Evolutionary conservation across 2,888 invertebrate genomes (phyloP), one percentile per base, ranked within the genome.

Genomic region (Agrochola litura): DNA sequence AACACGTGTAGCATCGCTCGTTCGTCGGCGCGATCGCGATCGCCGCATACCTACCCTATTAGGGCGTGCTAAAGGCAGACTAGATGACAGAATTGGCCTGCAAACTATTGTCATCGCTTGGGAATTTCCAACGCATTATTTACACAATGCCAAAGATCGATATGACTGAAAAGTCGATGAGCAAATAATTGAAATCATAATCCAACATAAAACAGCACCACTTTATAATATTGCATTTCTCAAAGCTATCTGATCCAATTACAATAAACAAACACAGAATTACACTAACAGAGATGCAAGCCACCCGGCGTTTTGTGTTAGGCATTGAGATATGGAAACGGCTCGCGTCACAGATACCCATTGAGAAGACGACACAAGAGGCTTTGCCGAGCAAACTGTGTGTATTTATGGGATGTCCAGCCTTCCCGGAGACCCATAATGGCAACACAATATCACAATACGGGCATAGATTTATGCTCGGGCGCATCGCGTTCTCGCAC

Each of bases 361-460:
- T 91, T 91, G 90, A 91, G 90, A 90, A 90, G 90, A 86, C 87
- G 89, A 88, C 89, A 88, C 86, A 87, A 91, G 91, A 88, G 89
- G 89, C 92, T 91, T 88, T 91, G 87, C 91, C 90, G 90, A 89
- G 91, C 90, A 91, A 90, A 89, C 91, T 87, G 90, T 90, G 89
- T 91, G 93, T 95, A 95, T 96, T 96, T 96, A 96, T 95, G 95
- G 92, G 94, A 94, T 93, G 93, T 92, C 92, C 93, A 92, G 92
- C 93, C 92, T 93, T 92, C 94, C 92, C 90, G 92, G 93, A 92
- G 94, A 93, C 94, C 93, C 92, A 95, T 96, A 96, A 96, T 96
- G 95, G 96, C 96, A 96, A 95, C 96, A 96, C 96, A 96, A 96
- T 96, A 96, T 96, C 96, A 96, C 96, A 96, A 96, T 96, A 93